phyloP scores from a whole-genome alignment of 2,888 invertebrate species.

The Perizoma flavofasciatum region DNA sequence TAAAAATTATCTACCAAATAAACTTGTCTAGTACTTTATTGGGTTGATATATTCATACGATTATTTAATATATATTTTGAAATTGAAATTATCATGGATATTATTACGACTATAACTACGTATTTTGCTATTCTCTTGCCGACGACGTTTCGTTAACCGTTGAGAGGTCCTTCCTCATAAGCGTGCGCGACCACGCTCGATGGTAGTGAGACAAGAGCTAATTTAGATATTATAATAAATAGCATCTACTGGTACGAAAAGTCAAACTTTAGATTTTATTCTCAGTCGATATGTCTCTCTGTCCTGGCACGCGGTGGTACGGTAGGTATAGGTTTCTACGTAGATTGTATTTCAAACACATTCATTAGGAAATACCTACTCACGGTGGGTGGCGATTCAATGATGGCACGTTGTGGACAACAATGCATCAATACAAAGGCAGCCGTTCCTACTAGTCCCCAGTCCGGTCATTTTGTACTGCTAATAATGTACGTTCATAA shows the following conservation, averaged over 20 bases:
- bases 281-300: not conserved
- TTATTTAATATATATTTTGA: too few species aligned
- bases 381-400: constrained; percentile 26
- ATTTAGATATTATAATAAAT: too few species aligned
- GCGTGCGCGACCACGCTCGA: too few species aligned
- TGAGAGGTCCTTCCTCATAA: too few species aligned
- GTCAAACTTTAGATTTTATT: not conserved
- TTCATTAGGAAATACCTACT: constrained; percentile 21
- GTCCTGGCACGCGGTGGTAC: constrained; percentile 20
- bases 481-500: constrained; percentile 10
- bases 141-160: too few species aligned
- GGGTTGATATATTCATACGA: too few species aligned
- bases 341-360: constrained; percentile 14
- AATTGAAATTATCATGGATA: too few species aligned
- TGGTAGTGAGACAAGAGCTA: too few species aligned
- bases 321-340: not conserved
- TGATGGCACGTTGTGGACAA: constrained; percentile 30
- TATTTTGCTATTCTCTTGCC: too few species aligned
- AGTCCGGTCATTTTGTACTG: constrained; percentile 17
- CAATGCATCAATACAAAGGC: constrained; percentile 30
- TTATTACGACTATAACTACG: too few species aligned
- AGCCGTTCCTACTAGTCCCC: constrained; percentile 1
- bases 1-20: too few species aligned
- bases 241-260: not conserved
- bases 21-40: too few species aligned